Evolutionary conservation across 37 sponge, comb jelly and placozoan species (phyloP), one percentile per base, ranked within the genome.

Genomic region (Tethya wilhelma): DNA sequence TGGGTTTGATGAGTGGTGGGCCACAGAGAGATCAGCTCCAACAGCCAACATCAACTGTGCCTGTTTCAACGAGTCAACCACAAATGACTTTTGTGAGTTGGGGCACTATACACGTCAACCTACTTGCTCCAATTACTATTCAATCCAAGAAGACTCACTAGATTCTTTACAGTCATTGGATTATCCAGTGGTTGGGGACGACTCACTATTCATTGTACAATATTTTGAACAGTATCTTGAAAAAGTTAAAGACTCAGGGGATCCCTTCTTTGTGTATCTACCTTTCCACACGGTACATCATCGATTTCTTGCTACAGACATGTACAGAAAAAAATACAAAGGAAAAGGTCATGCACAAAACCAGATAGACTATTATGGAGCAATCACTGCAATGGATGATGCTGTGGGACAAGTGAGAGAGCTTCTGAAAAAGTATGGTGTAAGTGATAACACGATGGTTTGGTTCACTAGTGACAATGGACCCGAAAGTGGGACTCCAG

Each of bases 391-490:
- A 53, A 56, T 89, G 74, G 90, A 89, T 32, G 80, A 67, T 76
- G 78, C 82, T 34, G 65, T 88, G 36, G 87, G 87, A 38, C 65
- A 39, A 41, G 36, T 84, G 2, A 55, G 85, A 36, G 46, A 60
- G 14, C 80, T 89, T 12, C 67, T 89, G 26, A 56, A 63, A 32
- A 73, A 79, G 33, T 71, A 71, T 30, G 73, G 71, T 30, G 46
- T 89, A 33, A 37, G 30, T 17, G 41, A 89, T 80, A 89, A 89
- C 56, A 89, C 90, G 0, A 78, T 89, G 84, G 39, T 89, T 38
- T 89, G 90, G 84, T 89, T 89, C 82, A 69, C 84, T 4, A 89
- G 84, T 79, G 90, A 89, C 59, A 89, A 89, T 53, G 84, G 90
- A 3, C 90, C 90, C 7, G 69, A 29, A 7, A 53, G 22, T 23